Evolutionary conservation across 2,113 vertebrate species (phyloP), one percentile per base, ranked within the genome.

Genomic region (Pedetes capensis): DNA sequence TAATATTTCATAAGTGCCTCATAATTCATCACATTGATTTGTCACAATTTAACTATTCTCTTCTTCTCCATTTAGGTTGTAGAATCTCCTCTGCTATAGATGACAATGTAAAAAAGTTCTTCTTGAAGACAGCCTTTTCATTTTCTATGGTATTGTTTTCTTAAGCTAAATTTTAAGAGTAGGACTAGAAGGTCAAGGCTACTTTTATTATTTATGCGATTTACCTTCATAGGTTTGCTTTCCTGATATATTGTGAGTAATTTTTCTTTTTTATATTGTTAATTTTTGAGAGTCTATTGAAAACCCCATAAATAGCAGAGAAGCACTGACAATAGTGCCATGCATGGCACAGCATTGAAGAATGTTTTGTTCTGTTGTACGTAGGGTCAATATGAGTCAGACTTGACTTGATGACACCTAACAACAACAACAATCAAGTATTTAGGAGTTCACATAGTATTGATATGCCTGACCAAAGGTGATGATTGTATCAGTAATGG

Each of bases 171-270:
- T 2, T 82, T 95, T 96, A 79, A 12, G 18, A 88, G 13, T 88
- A 4, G 34, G 82, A 22, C 91, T 94, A 47, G 29, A 85, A 25
- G 27, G 25, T 78, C 29, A 92, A 61, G 29, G 59, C 8, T 10
- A n/a, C 25, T 81, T 85, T 81, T 61, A 7, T 44, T 66, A 29
- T 51, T 51, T 51, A 47, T 90, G 34, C 55, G 42, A 61, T 88
- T 93, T 86, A 39, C 78, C 69, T 90, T 94, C 27, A 64, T 37
- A 39, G 27, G 22, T 79, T 95, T 93, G 42, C 16, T 84, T 94
- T 63, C 68, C 44, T 80, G 64, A 57, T n/a, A 63, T 27, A 85
- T 71, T 12, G n/a, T 82, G 55, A 89, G 49, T 68, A 63, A 17
- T 55, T 59, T 69, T 75, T 78, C 27, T 55, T 51, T 49, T 75